These are phyloP conservation scores for Papilio xuthus DNA, from an alignment of 1,140 invertebrate species.

Conservation along the genomic window DNA sequence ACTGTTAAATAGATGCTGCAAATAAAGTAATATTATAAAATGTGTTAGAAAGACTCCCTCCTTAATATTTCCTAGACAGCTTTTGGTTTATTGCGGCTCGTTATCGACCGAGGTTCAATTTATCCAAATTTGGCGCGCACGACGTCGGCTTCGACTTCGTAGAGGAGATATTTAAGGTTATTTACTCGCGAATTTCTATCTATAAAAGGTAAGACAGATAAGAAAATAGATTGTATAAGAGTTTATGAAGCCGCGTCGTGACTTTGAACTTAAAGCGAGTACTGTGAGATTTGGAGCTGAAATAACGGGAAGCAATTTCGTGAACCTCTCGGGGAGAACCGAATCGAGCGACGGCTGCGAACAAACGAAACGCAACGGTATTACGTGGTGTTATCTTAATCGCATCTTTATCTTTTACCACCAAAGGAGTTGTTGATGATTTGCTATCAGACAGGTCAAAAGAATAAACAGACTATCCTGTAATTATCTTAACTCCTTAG, in stretches of 20 bases:
- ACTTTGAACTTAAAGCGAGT: conserved; percentile 72
- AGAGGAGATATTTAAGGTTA: conserved; percentile 19
- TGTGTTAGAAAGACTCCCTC: neutral
- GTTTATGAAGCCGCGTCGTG: conserved; percentile 64
- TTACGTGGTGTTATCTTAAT: conserved; percentile 68
- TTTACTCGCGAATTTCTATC: conserved; percentile 30
- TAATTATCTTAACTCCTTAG: conserved; percentile 31
- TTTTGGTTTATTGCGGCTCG: conserved; percentile 24
- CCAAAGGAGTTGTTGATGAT: neutral
- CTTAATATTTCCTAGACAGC: neutral
- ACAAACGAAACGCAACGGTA: conserved; percentile 68
- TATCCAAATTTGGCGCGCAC: conserved; percentile 35
- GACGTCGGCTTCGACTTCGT: conserved; percentile 50
- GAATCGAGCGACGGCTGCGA: conserved; percentile 56
- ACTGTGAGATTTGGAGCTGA: conserved; percentile 78
- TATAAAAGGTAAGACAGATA: conserved; percentile 62
- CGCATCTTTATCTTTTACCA: conserved; percentile 43
- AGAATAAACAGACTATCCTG: neutral
- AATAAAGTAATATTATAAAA: neutral
- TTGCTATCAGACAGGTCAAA: conserved; percentile 42
- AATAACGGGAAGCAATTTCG: conserved; percentile 56
- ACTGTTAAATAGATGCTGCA: neutral
- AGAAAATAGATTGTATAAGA: conserved; percentile 50
- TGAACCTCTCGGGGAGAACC: conserved; percentile 50
- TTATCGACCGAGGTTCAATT: conserved; percentile 32